Evolutionary conservation across 2,113 vertebrate genomes (phyloP).

Genomic region (Ranitomeya variabilis): DNA sequence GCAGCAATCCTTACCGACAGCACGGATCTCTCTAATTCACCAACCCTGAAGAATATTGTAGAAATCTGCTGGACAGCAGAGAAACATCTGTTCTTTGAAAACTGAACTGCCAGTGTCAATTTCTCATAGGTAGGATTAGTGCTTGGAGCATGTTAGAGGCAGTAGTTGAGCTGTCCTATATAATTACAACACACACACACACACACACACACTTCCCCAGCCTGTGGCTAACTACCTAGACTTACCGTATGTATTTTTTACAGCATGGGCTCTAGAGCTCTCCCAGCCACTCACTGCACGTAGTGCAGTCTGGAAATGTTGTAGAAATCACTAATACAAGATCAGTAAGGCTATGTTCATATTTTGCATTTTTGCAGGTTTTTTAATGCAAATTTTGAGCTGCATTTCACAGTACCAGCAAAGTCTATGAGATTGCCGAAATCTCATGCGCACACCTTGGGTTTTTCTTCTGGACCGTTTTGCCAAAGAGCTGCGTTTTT

Average conservation of each 20-base stretch:
- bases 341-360: not conserved
- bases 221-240: not conserved
- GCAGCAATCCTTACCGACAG: conserved; percentile 19
- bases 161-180: conserved; percentile 11
- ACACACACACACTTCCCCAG: too few relatives aligned
- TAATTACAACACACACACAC: too few relatives aligned
- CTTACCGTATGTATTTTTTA: not conserved
- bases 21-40: conserved; percentile 27
- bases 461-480: too few relatives aligned
- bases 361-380: too few relatives aligned
- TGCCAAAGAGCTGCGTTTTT: too few relatives aligned
- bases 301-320: not conserved
- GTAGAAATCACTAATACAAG: not conserved
- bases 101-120: conserved; percentile 15
- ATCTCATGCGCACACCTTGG: too few relatives aligned
- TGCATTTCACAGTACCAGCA: too few relatives aligned
- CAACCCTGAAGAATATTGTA: conserved; percentile 30
- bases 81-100: conserved; percentile 43
- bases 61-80: conserved; percentile 34
- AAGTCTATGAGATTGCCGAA: too few relatives aligned
- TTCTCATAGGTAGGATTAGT: conserved; percentile 18
- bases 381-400: too few relatives aligned
- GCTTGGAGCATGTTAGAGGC: not conserved
- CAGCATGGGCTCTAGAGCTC: not conserved
- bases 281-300: not conserved